phyloP scores from a whole-genome alignment of 2,797 vertebrate genomes.

The Zonotrichia albicollis region DNA sequence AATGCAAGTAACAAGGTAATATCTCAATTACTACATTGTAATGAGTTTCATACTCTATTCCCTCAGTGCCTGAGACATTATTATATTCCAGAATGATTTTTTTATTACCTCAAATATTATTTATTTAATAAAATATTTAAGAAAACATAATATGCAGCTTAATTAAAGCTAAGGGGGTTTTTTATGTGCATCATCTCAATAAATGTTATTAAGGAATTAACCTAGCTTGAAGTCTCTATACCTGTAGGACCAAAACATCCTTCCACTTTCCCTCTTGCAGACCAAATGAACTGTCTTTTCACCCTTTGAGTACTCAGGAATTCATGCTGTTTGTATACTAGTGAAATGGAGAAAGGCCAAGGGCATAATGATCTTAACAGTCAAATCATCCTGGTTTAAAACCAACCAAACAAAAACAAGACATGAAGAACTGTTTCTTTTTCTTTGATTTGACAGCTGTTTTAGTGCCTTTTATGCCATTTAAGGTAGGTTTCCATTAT shows the following conservation, averaged over 20 bases:
- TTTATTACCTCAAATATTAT: background rate
- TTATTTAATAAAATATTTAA: conserved; percentile 11
- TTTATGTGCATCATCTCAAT: background rate
- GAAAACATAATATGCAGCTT: background rate
- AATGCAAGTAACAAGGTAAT: background rate
- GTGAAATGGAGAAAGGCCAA: background rate
- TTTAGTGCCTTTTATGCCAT: background rate
- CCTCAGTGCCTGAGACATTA: background rate
- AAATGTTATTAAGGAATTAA: background rate
- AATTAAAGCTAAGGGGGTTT: background rate
- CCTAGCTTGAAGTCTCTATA: background rate
- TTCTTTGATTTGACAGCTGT: background rate
- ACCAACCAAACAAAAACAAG: background rate
- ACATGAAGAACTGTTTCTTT: background rate
- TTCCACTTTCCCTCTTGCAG: background rate
- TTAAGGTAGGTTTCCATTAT: background rate
- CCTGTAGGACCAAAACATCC: background rate
- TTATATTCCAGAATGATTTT: background rate
- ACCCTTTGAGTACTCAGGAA: background rate
- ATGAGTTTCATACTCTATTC: background rate
- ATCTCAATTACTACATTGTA: background rate
- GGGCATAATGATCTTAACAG: background rate
- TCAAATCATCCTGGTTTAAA: background rate
- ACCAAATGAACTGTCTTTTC: background rate
- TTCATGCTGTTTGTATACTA: background rate